Conservation (phyloP, 2,797 vertebrate genomes). For the Pipistrellus pipistrellus region DNA sequence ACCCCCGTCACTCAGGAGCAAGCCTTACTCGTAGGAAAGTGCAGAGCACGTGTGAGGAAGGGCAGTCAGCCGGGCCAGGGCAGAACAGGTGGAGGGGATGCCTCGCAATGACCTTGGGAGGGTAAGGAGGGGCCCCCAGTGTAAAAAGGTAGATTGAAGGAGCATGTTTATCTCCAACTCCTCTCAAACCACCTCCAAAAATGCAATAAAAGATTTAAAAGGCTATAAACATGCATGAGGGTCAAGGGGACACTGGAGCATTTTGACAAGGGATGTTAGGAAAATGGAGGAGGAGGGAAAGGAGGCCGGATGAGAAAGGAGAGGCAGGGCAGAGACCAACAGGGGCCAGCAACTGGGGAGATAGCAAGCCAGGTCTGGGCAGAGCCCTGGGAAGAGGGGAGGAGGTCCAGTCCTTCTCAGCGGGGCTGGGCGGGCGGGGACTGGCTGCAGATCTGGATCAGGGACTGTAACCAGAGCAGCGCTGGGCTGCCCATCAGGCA, state of each 20-base stretch:
- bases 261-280: neutral
- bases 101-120: neutral
- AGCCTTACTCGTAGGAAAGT: accelerated
- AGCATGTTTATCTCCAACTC: neutral
- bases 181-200: neutral
- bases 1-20: too few species aligned
- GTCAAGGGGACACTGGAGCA: neutral
- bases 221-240: neutral
- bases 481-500: neutral
- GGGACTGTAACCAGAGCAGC: neutral
- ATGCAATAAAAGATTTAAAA: neutral
- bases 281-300: neutral
- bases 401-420: neutral
- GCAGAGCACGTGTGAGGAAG: accelerated
- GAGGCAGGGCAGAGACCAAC: neutral
- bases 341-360: neutral
- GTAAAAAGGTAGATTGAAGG: neutral
- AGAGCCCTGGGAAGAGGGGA: neutral
- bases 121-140: accelerated
- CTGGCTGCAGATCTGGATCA: accelerated
- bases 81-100: accelerated
- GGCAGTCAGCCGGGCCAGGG: neutral
- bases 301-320: accelerated
- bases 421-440: accelerated
- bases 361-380: neutral